A percentile compares a stretch with the other conserved stretches of the same genome.
phyloP scores from a whole-genome alignment of 1,140 invertebrate genomes.

The Scaptodrosophila lebanonensis region DNA sequence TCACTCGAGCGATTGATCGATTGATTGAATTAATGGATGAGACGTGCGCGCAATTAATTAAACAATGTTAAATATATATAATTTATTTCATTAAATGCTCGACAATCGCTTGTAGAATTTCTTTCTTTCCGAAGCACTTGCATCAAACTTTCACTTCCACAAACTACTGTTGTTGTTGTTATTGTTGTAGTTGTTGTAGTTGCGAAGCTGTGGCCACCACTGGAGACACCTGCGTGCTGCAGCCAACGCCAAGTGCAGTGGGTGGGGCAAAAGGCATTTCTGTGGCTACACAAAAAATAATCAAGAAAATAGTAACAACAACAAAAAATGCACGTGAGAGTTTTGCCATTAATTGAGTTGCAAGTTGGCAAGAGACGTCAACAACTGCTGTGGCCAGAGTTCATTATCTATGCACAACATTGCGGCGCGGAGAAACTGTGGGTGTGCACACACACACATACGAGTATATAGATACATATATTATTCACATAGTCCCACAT shows the following conservation, averaged over 20 bases:
- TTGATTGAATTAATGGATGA: slow-evolving; percentile 5
- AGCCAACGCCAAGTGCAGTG: too few species aligned
- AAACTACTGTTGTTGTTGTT: not conserved
- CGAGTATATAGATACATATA: too few species aligned
- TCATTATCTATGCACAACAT: too few species aligned
- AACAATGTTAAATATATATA: slow-evolving; percentile 5
- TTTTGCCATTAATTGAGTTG: slow-evolving; percentile 28
- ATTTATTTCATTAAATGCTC: slow-evolving; percentile 14
- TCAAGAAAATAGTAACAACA: slow-evolving; percentile 25
- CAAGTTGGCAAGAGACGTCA: too few species aligned
- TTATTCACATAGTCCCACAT: too few species aligned
- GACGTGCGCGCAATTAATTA: slow-evolving; percentile 24
- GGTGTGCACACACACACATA: too few species aligned
- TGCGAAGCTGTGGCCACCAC: slow-evolving; percentile 18
- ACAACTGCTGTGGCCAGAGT: too few species aligned
- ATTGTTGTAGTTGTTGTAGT: not conserved
- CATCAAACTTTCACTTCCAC: slow-evolving; percentile 25
- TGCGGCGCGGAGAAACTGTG: too few species aligned
- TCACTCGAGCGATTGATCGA: slow-evolving; percentile 15
- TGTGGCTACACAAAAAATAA: slow-evolving; percentile 28
- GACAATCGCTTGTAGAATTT: slow-evolving; percentile 25
- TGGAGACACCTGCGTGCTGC: too few species aligned
- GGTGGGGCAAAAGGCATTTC: too few species aligned
- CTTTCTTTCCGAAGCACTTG: too few species aligned
- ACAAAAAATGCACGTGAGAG: not conserved